Base-by-base conservation (phyloP, 2,113 vertebrate species). In the Coturnix japonica region DNA sequence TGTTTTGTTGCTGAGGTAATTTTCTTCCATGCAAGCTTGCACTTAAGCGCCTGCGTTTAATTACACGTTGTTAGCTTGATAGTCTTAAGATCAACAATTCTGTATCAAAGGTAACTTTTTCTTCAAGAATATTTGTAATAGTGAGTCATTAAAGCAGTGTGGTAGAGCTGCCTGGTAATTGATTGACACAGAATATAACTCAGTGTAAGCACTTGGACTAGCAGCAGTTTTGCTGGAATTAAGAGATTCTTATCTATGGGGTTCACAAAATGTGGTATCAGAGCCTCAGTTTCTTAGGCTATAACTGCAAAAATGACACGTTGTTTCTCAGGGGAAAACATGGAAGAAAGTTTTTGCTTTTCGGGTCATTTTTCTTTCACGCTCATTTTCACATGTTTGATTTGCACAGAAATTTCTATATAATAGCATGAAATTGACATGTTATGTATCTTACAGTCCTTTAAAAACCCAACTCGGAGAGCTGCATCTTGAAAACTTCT, bases 1-100 rank as follows among this genome's bases (percentile, higher is more conserved):
- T 91, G 51, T 83, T 95, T 95, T 96, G 90, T 88, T 94, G 81
- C 87, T 67, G 72, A 79, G 80, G 75, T 94, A 92, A 83, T 94
- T 91, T 92, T 88, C 80, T 81, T 74, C 80, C 65, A 61, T 83
- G 89, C 85, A 89, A 92, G 81, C 81, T 94, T 91, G 73, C 67
- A 73, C 60, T 93, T 90, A 79, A 84, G 44, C 69, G 37, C 43
- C 35, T 90, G 63, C 59, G 33, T 90, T 78, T 95, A 93, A 91
- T 96, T 90, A 85, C 39, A 37, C 43, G 26, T 87, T 67, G 80
- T 93, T 92, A 91, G 77, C 53, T 65, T 5, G 4, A 69, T 77
- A 70, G 71, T 89, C 60, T 82, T 63, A 76, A 77, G 33, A 94
- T 49, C 71, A 74, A 82, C 81, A 82, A 37, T 89, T 94, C 31